Base-by-base conservation (phyloP, 1,140 invertebrate genomes). In the Nasonia vitripennis region DNA sequence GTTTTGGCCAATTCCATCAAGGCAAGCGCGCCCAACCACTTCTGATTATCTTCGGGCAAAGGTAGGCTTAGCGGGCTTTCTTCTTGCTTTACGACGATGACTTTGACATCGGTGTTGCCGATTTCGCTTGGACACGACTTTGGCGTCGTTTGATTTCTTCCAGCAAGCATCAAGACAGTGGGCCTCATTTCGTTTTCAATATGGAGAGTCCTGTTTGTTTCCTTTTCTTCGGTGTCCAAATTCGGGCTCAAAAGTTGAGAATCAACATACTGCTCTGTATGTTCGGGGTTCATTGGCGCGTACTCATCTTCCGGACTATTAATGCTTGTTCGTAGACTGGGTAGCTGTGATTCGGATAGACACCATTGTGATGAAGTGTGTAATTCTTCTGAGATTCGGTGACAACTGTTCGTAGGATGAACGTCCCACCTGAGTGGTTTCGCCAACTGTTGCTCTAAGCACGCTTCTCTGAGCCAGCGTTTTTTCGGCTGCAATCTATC, bases 11-110 rank as follows among this genome's bases (percentile, higher is more conserved):
- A 89, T 91, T 96, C 95, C 90, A 96, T 95, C 0, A 96, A 91
- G 48, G 96, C 96, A 86, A 96, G 93, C 37, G 96, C 96, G 34
- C 95, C 95, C 20, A 95, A 88, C 93, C 94, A 94, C 87, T 95
- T 94, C 67, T 95, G 94, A 88, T 94, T 94, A 80, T 94, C 93
- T 73, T 94, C 93, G 0, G 91, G 91, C 27, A 90, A 80, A 12
- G 90, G 89, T 78, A 90, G 81, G 23, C 90, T 89, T 2, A 81
- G 1, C 11, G 81, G n/a, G 75, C 88, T 89, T 11, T 92, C 88
- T 75, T 93, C 90, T 67, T 92, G 90, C 20, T 90, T 91, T 17
- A 92, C 87, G 23, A 90, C 90, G 3, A 91, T 83, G 48, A 91
- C 88, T 84, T 92, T 91, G 9, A 84, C 73, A 11, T 81, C 87